phyloP scores from a whole-genome alignment of 2,113 vertebrate species.

The Pristiophorus japonicus region DNA sequence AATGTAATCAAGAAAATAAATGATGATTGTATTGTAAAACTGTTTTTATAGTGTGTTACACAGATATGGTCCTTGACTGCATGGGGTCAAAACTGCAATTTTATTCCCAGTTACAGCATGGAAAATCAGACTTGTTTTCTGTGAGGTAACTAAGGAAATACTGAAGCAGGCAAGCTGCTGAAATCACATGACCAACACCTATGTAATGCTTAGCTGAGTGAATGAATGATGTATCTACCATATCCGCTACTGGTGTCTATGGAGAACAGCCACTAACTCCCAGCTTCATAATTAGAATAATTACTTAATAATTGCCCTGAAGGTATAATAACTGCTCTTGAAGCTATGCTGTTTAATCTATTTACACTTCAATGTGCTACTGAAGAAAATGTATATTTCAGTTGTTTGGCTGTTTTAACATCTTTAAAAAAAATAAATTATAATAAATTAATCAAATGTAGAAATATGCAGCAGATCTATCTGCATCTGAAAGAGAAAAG shows the following conservation, averaged over 20 bases:
- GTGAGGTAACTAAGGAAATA: neutral
- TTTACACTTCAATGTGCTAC: neutral
- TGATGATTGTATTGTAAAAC: neutral
- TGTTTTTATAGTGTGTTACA: neutral
- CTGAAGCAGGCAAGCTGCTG: neutral
- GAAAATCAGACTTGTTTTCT: neutral
- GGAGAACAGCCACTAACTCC: neutral
- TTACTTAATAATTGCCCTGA: neutral
- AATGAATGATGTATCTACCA: neutral
- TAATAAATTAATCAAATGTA: neutral
- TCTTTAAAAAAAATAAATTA: neutral
- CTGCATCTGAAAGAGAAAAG: neutral
- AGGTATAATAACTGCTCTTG: neutral
- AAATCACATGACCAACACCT: neutral
- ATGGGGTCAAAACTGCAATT: neutral
- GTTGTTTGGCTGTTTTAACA: neutral
- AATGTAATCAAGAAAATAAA: constrained; percentile 17
- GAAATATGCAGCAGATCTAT: neutral
- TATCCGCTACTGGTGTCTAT: constrained; percentile 10
- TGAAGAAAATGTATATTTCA: neutral
- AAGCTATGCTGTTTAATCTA: neutral
- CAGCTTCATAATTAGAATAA: constrained; percentile 17
- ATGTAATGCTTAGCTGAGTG: neutral
- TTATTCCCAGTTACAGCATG: neutral
- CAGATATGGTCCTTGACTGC: neutral